phyloP scores from a whole-genome alignment of 2,113 vertebrate genomes.

The Bagarius yarrelli region DNA sequence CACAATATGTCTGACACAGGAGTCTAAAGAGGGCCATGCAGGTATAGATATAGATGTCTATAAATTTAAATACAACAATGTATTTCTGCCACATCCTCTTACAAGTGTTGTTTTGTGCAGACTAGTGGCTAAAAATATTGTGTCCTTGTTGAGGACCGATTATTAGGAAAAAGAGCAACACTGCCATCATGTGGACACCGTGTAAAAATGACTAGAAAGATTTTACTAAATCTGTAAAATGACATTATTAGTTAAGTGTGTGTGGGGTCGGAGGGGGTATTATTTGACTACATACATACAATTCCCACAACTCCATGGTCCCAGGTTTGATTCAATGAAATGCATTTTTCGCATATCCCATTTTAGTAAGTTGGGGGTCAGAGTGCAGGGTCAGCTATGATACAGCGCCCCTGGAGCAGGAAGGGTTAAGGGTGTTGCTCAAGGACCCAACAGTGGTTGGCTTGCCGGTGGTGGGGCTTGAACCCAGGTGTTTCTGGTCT shows the following conservation, averaged over 20 bases:
- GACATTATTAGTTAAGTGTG: neutral
- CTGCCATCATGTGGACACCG: slow-evolving; percentile 58
- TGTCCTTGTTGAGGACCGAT: neutral
- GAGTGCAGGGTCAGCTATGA: no score
- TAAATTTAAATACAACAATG: neutral
- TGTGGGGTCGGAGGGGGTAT: neutral
- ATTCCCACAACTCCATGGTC: no score
- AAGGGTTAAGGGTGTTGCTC: no score
- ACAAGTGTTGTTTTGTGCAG: neutral
- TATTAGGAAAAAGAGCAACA: slow-evolving; percentile 42
- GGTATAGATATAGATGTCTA: neutral
- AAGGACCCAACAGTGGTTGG: no score
- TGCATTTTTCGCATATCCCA: no score
- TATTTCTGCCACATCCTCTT: neutral
- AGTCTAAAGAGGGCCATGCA: neutral
- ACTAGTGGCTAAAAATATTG: neutral
- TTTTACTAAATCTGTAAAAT: neutral
- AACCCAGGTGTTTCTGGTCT: no score
- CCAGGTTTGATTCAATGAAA: no score
- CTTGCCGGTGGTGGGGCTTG: no score
- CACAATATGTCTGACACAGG: neutral
- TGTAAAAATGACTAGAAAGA: neutral
- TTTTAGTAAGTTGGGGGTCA: no score
- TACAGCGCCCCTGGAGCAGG: no score
- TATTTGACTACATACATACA: no score